Base-by-base conservation (phyloP, 1,140 invertebrate species). In the Aporrectodea caliginosa region DNA sequence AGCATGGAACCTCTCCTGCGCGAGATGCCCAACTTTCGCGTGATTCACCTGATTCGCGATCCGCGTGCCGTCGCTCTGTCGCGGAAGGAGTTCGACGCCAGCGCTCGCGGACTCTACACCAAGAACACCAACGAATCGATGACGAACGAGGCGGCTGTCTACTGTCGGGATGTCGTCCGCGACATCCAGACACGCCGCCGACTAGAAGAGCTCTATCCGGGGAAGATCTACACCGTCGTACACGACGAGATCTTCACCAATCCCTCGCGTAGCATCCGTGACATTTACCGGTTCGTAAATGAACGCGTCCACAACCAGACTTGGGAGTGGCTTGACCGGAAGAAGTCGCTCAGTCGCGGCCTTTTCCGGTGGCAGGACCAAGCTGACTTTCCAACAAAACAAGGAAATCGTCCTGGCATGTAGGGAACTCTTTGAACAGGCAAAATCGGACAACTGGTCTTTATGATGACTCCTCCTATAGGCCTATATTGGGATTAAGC, bases 91-190 rank as follows among this genome's bases (percentile, higher is more conserved):
- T 58, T 58, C 43, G 43, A 58, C 43, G 6, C 43, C 6, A 58
- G 43, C 43, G 43, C 43, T 58, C 43, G 43, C 6, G 22, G 43
- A 6, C 6, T 58, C 43, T 58, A 58, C 43, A 58, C 43, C 6
- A 58, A 58, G 43, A 22, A 6, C 6, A 58, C 6, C 43, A 22
- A 58, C 22, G 6, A 6, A 22, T 12, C 43, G 43, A 58, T 58
- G 43, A 16, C 22, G 32, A 2, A 33, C 33, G 73, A 75, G 34
- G 73, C 73, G 27, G 33, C 33, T 35, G 34, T 75, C 43, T 75
- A 75, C 73, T 75, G 73, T 27, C 73, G 73, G 30, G 73, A 75
- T 27, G 32, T 35, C 6, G 33, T 35, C 33, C 30, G 73, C 1
- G 73, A 75, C n/a, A 35, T 75, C 32, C 30, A 35, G 22, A 33